Evolutionary conservation across 2,888 invertebrate species (phyloP), one percentile per base, ranked within the genome.

Genomic region (Yponomeuta sedellus): DNA sequence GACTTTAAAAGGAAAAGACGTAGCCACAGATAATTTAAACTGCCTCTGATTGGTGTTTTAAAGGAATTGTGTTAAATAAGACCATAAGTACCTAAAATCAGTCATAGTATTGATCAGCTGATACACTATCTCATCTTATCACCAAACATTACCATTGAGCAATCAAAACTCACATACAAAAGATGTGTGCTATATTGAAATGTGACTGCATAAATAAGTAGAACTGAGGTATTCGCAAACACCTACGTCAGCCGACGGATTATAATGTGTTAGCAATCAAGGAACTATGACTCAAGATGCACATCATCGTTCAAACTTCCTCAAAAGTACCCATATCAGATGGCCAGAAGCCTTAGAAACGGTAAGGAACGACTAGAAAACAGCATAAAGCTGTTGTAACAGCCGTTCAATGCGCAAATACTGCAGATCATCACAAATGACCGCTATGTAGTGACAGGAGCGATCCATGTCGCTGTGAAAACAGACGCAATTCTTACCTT

Each of bases 401-500:
- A 25, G 25, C 5, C 25, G 25, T 5, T 16, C 5, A 40, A 22
- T 66, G 12, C 44, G 66, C 69, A 68, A 64, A 64, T 65, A 66
- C 65, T 63, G 66, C 44, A 52, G 44, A 52, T 52, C 44, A 52
- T 52, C 44, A 52, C 44, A 52, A 16, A 52, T 52, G 44, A 52
- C 44, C 44, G 44, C 44, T 52, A 52, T 57, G 66, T 65, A 68
- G 68, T 71, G 72, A 67, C 61, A 61, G 44, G 19, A 44, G 61
- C 25, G 44, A 61, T 19, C 22, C 39, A 11, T 22, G 4, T 59
- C 66, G 64, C 39, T 71, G 74, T 80, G 71, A 76, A 78, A 80
- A 75, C 77, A 76, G 64, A 59, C 44, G 66, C 68, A 67, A 67
- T 68, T 65, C 66, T 68, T 66, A 79, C 77, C 79, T 84, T 83